Evolutionary conservation across 2,113 vertebrate genomes (phyloP).

Genomic region (Rhinopomastus cyanomelas): DNA sequence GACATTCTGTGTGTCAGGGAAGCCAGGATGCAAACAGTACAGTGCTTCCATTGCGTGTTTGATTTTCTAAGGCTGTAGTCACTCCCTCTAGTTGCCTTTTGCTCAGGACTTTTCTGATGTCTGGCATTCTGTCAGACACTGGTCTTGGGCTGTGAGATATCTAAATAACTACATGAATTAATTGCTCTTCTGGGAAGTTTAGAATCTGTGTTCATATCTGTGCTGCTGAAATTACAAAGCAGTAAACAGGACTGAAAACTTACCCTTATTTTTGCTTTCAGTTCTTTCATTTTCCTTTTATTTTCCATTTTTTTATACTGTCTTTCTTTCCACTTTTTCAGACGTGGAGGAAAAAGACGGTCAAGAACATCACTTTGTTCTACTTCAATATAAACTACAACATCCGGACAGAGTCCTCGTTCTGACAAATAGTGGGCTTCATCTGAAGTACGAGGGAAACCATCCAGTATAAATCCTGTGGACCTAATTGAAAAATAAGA

Average conservation of each 20-base stretch:
- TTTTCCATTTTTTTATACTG: slow-evolving; percentile 63
- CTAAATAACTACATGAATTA: background rate
- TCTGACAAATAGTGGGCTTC: slow-evolving; percentile 83
- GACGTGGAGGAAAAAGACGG: slow-evolving; percentile 78
- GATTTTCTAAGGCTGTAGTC: background rate
- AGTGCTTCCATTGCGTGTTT: background rate
- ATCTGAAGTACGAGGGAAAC: slow-evolving; percentile 82
- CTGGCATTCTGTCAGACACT: background rate
- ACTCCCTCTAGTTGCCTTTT: background rate
- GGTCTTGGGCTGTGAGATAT: background rate
- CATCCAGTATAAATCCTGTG: slow-evolving; percentile 91
- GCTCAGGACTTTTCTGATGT: background rate
- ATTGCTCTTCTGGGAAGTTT: background rate
- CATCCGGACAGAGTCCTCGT: slow-evolving; percentile 84
- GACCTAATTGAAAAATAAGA: slow-evolving; percentile 77
- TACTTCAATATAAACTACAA: slow-evolving; percentile 75
- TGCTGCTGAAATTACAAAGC: background rate
- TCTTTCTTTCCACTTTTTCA: slow-evolving; percentile 81
- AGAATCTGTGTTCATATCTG: background rate
- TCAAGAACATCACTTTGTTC: slow-evolving; percentile 77
- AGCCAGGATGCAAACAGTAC: background rate
- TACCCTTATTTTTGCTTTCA: slow-evolving; percentile 81
- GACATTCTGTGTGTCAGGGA: background rate
- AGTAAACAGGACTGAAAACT: background rate
- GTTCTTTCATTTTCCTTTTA: slow-evolving; percentile 72